Base-by-base conservation (phyloP, 92 coral and sea anemone genomes). In the Parazoanthus swiftii region DNA sequence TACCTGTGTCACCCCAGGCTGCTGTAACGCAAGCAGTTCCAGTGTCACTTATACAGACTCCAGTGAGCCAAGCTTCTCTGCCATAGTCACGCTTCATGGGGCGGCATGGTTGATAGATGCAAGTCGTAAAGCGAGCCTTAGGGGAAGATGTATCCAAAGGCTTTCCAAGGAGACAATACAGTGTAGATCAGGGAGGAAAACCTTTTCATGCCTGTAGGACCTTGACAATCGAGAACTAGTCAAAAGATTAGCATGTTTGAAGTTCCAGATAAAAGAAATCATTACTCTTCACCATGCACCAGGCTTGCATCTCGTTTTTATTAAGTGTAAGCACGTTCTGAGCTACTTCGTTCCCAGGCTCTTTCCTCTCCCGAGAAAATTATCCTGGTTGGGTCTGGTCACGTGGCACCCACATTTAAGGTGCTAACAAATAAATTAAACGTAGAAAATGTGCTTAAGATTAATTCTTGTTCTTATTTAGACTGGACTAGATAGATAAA, bases 1-100 rank as follows among this genome's bases (percentile, higher is more conserved):
- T 84, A 48, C 87, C 87, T 33, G 87, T 81, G 16, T 81, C 85
- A 5, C 85, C 85, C 1, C 85, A 81, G 68, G 85, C 87, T 44
- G 77, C 79, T 9, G 67, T 84, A 67, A 84, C 87, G 8, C 87
- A 84, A 71, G 56, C 79, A 29, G 87, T 84, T 1, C 87, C 87
- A 6, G 87, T 84, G 37, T 84, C 87, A 15, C 79, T 84, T 5
- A 70, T 84, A 71, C 87, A 84, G 59, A 84, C 67, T 18, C 38
- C 79, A 18, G 79, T 71, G 77, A 84, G 46, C 80, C 80, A 76
- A 76, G 80, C 79, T 70, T 84, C 87, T 29, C 39, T 84, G 29
- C 87, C 87, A 33, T 72, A 84, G 67, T 56, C 46, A 80, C 33
- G 33, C 11, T 6, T 35, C 14, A 9, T 54, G 14, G 59, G 59